Percentiles rank a stretch among this genome's conserved stretches.
Conservation (phyloP, 37 sponge, comb jelly and placozoan species). For the Agelas oroides region DNA sequence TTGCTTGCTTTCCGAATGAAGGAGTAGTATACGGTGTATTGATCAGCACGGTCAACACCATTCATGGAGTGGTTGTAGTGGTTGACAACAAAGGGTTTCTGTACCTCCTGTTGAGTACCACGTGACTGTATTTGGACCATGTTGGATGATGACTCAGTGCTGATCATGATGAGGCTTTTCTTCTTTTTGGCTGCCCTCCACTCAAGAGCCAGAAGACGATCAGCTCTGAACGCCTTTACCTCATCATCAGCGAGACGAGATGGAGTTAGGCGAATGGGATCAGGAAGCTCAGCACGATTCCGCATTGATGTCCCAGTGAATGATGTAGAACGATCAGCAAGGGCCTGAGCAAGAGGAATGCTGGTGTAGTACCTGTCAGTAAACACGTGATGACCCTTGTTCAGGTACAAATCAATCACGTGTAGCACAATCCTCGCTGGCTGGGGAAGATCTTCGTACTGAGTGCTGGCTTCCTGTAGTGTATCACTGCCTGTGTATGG, state of each 20-base stretch:
- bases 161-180: conserved; percentile 7
- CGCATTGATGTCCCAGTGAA: conserved; percentile 2
- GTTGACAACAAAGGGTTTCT: conserved; percentile 1
- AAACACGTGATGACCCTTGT: not conserved
- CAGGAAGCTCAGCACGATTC: conserved; percentile 9
- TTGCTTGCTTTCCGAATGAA: not conserved
- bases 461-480: not conserved
- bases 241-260: not conserved
- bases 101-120: not conserved
- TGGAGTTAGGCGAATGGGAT: not conserved
- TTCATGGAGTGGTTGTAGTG: conserved; percentile 14
- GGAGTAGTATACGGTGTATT: conserved; percentile 4
- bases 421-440: conserved; percentile 10
- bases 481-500: conserved; percentile 20
- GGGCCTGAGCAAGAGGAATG: not conserved
- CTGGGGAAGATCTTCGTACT: not conserved
- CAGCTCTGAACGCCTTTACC: not conserved
- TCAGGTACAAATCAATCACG: not conserved
- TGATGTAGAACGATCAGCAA: not conserved
- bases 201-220: not conserved
- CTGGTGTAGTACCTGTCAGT: conserved; percentile 24
- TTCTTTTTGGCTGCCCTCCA: conserved; percentile 21
- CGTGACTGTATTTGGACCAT: not conserved
- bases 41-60: conserved; percentile 11
- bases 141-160: not conserved